A percentile compares a stretch with the other conserved stretches of the same genome.
Conservation (phyloP, 2,113 vertebrate species). For the Varanus salvator region DNA sequence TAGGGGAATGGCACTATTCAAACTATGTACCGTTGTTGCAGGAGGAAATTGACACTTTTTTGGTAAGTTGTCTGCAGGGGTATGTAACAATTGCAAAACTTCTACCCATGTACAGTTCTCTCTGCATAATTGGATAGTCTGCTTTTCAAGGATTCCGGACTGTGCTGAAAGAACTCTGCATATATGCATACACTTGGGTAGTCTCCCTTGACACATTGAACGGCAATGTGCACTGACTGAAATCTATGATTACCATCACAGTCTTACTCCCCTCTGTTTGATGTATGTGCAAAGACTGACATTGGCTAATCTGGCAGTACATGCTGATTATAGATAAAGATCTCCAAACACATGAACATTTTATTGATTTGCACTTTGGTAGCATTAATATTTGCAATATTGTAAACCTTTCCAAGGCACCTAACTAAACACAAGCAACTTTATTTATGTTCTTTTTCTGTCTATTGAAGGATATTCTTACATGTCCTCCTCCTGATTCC, state of each 20-base stretch:
- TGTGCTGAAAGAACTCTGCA: neutral
- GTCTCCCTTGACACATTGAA: neutral
- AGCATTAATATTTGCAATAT: neutral
- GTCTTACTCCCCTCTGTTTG: neutral
- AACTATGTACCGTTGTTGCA: neutral
- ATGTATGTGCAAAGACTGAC: neutral
- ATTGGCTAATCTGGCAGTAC: neutral
- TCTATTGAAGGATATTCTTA: neutral
- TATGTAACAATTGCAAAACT: too few relatives aligned
- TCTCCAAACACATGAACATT: neutral
- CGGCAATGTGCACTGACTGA: neutral
- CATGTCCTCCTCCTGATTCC: neutral
- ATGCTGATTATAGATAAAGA: neutral
- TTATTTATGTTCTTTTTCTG: neutral
- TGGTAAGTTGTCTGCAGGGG: neutral
- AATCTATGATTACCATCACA: neutral
- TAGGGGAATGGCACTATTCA: neutral
- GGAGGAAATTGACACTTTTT: neutral
- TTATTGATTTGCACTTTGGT: neutral
- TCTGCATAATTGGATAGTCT: neutral
- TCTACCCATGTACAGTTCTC: neutral
- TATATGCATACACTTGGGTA: neutral
- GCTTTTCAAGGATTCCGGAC: neutral
- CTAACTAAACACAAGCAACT: neutral
- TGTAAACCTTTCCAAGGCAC: neutral